Conservation (phyloP, 2,797 vertebrate genomes). For the Rhynchonycteris naso region DNA sequence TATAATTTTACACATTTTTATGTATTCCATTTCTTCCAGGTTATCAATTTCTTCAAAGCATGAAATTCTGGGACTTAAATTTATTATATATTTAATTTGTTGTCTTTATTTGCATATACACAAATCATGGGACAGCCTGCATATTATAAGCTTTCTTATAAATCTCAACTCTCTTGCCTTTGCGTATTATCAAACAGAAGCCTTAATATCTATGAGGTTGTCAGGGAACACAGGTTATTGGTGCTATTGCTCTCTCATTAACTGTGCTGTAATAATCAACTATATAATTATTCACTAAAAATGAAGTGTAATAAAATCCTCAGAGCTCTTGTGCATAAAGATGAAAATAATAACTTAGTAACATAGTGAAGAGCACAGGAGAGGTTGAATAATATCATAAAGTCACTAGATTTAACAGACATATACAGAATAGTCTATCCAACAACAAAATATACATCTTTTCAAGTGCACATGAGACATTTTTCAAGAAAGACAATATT, state of each 20-base stretch:
- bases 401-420: neutral
- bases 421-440: neutral
- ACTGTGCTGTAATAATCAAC: neutral
- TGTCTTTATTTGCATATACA: neutral
- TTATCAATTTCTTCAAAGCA: neutral
- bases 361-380: neutral
- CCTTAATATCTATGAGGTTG: neutral
- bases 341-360: neutral
- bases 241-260: neutral
- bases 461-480: neutral
- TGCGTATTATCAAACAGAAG: neutral
- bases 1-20: neutral
- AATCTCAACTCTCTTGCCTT: neutral
- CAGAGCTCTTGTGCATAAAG: neutral
- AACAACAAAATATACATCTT: neutral
- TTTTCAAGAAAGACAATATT: neutral
- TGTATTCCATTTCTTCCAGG: neutral
- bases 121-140: neutral
- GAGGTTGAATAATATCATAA: neutral
- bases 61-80: neutral
- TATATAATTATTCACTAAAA: neutral
- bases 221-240: neutral
- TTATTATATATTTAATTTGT: neutral
- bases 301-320: neutral
- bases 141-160: neutral